Percentiles rank a stretch among this genome's conserved stretches.
phyloP scores from a whole-genome alignment of 2,797 vertebrate species.

The Uromys caudimaculatus region DNA sequence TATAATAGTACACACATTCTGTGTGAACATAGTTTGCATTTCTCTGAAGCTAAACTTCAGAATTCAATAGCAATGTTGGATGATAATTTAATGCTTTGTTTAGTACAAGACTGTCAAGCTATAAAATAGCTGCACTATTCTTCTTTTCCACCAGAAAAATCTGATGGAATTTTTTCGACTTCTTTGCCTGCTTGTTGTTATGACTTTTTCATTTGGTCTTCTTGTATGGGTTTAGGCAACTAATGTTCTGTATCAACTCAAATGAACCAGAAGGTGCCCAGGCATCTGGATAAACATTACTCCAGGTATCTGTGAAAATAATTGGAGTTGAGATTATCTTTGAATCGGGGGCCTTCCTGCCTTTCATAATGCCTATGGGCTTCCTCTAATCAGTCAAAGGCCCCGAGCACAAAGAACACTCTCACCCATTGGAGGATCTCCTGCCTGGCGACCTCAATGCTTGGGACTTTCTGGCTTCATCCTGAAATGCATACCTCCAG shows the following conservation, averaged over 20 bases:
- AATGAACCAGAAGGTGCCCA: neutral
- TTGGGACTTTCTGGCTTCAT: neutral
- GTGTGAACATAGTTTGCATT: neutral
- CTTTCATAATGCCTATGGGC: neutral
- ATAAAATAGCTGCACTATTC: neutral
- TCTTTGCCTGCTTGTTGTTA: neutral
- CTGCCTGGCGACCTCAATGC: neutral
- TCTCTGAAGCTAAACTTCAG: neutral
- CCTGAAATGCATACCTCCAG: neutral
- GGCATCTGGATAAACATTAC: neutral
- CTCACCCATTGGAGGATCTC: neutral
- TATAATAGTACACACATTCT: neutral
- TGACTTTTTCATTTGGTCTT: conserved; percentile 3
- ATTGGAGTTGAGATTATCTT: neutral
- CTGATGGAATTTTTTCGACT: neutral
- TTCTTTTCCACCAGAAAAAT: neutral
- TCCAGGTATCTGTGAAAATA: neutral
- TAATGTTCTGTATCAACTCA: neutral
- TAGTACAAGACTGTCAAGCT: conserved; percentile 28
- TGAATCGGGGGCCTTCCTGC: neutral
- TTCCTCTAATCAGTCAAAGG: neutral
- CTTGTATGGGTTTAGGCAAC: neutral
- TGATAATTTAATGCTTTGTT: conserved; percentile 48
- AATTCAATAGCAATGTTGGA: neutral
- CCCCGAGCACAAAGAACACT: too few relatives aligned